Percentiles rank a stretch among this genome's conserved stretches.
phyloP scores from a whole-genome alignment of 2,797 vertebrate genomes.

The Thripadectes ignobilis region DNA sequence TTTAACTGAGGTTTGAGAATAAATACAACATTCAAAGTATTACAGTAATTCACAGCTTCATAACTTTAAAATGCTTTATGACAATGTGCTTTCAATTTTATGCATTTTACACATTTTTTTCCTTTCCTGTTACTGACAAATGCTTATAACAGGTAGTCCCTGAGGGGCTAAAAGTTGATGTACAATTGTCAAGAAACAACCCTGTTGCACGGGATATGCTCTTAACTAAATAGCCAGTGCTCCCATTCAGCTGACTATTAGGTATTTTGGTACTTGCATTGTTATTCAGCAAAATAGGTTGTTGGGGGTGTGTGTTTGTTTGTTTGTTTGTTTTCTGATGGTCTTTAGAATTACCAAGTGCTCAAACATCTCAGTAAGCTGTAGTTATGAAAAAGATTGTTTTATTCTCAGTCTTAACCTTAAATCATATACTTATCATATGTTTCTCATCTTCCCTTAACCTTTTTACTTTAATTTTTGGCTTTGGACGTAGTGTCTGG shows the following conservation, averaged over 20 bases:
- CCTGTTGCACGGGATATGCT: fast-evolving
- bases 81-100: neutral
- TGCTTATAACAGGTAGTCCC: neutral
- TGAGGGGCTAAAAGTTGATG: neutral
- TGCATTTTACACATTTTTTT: neutral
- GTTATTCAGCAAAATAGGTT: neutral
- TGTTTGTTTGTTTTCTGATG: neutral
- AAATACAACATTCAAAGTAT: neutral
- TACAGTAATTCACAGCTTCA: neutral
- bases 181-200: neutral
- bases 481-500: fast-evolving
- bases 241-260: neutral
- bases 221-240: neutral
- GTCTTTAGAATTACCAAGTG: neutral
- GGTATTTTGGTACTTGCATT: neutral
- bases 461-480: neutral
- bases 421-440: neutral
- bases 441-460: neutral
- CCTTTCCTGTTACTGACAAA: neutral
- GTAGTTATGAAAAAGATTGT: neutral
- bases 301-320: neutral
- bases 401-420: neutral
- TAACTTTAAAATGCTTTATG: neutral
- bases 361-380: neutral
- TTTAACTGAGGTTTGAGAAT: neutral